Percentiles rank a stretch among this genome's conserved stretches.
phyloP scores from a whole-genome alignment of 2,797 vertebrate genomes.

The Acanthurus tractus region DNA sequence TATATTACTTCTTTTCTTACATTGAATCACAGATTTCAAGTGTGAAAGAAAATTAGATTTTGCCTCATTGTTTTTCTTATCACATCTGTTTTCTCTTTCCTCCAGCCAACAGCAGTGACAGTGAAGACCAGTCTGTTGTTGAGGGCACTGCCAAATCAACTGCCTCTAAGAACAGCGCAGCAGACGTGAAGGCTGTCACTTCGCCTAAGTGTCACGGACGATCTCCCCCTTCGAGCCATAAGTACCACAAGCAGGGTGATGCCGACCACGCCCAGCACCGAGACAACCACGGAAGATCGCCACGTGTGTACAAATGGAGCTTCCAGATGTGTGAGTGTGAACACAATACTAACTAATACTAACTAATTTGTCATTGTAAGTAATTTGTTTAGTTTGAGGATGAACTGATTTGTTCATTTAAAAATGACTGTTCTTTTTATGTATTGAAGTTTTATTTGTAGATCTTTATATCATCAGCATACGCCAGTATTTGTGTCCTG shows the following conservation, averaged over 20 bases:
- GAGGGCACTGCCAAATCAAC: conserved; percentile 83
- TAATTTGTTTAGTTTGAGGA: background rate
- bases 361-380: background rate
- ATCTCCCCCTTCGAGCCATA: conserved; percentile 84
- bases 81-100: background rate
- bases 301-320: conserved; percentile 87
- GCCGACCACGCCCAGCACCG: conserved; percentile 77
- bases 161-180: conserved; percentile 74
- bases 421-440: background rate
- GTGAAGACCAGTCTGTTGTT: conserved; percentile 86
- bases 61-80: background rate
- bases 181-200: conserved; percentile 77
- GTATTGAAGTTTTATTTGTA: background rate
- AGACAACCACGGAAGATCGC: conserved; percentile 78
- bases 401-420: background rate
- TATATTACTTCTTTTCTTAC: background rate
- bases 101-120: conserved; percentile 88
- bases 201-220: conserved; percentile 82
- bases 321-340: conserved; percentile 88
- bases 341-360: no score
- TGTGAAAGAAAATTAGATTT: background rate
- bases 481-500: background rate
- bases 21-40: background rate
- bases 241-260: conserved; percentile 85
- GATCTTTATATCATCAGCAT: background rate